Base-by-base conservation (phyloP, 1,140 invertebrate species). In the Caenorhabditis inopinata region DNA sequence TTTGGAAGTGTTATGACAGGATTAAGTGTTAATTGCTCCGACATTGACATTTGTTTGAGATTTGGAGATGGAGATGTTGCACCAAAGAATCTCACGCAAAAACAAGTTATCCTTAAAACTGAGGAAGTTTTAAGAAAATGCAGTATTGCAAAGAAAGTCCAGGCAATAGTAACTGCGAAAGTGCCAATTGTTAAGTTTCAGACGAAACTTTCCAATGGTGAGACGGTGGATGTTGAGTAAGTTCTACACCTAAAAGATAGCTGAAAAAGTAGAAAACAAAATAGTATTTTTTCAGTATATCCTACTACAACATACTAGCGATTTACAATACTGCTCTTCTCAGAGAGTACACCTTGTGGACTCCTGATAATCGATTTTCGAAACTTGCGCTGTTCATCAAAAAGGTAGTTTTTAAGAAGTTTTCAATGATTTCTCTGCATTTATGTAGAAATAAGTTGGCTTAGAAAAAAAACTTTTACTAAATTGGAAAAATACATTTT, bases 231-330 rank as follows among this genome's bases (percentile, higher is more conserved):
- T 38, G 58, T 25, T 1, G 58, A 68, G 58, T 68, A 16, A 58
- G 51, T 51, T 5, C 21, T 11, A 48, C 14, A 48, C n/a, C 11
- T 51, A 5, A 23, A 51, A 51, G 1, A 6, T n/a, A 42, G 49
- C n/a, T 25, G 49, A 21, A 51, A 51, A 21, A 27, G 21, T n/a
- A n/a, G n/a, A n/a, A n/a, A n/a, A n/a, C n/a, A n/a, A n/a, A n/a
- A n/a, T n/a, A n/a, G n/a, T n/a, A n/a, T n/a, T n/a, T n/a, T 77
- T 76, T 48, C 75, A 81, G 80, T 32, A 81, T 81, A 42, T 77
- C 74, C 42, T 81, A 81, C 42, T 81, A 76, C 53, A 81, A 81
- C 46, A 48, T 27, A 23, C 21, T 81, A 49, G 80, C 80, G 9
- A 49, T 81, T 1, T 29, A 74, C 51, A 81, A 81, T 38, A 81